A percentile compares a stretch with the other conserved stretches of the same genome.
Evolutionary conservation across 2,888 invertebrate species (phyloP).

Genomic region (Volucella zonaria): DNA sequence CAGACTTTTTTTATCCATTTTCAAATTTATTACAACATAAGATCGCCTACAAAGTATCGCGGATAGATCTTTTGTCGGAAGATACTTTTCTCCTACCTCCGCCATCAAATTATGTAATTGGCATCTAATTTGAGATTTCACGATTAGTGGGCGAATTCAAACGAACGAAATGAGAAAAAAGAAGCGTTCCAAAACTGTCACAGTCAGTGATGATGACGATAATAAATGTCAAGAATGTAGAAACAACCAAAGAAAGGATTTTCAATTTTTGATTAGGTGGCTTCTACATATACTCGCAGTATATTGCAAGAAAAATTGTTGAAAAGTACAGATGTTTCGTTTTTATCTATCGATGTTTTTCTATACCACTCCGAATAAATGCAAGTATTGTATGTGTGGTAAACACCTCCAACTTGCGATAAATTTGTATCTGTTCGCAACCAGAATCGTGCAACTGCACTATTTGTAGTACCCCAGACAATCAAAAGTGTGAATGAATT

Average conservation of each 20-base stretch:
- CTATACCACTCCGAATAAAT: background rate
- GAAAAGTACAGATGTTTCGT: slow-evolving; percentile 18
- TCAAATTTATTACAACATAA: no score
- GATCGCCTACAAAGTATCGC: no score
- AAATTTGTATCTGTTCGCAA: background rate
- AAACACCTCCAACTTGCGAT: slow-evolving; percentile 26
- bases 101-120: no score
- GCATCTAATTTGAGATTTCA: no score
- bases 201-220: slow-evolving; percentile 22
- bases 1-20: no score
- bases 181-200: slow-evolving; percentile 38
- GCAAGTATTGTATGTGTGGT: background rate
- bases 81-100: no score
- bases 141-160: background rate
- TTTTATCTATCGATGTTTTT: background rate
- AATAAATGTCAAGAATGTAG: slow-evolving; percentile 22
- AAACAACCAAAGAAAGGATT: background rate
- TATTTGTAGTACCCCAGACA: slow-evolving; percentile 19
- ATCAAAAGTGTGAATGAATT: slow-evolving; percentile 54
- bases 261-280: slow-evolving; percentile 7
- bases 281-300: background rate
- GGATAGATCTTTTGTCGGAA: no score
- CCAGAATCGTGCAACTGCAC: slow-evolving; percentile 31
- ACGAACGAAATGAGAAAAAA: background rate
- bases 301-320: slow-evolving; percentile 49